phyloP scores from a whole-genome alignment of 2,888 invertebrate genomes.

The Rhingia rostrata region DNA sequence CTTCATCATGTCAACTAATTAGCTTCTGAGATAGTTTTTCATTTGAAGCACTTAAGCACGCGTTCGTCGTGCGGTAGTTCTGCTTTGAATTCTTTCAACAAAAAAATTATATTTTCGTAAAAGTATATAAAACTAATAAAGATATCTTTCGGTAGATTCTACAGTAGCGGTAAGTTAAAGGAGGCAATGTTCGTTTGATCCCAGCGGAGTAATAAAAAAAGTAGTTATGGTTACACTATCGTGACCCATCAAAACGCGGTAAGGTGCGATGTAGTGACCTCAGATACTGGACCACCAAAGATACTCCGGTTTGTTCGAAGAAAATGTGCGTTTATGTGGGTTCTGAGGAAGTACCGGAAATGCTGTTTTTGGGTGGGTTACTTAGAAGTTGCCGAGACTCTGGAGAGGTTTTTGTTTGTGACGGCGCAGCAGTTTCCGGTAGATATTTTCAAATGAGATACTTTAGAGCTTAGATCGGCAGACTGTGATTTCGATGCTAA shows the following conservation, averaged over 20 bases:
- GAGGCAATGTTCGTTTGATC: constrained; percentile 43
- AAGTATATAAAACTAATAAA: constrained; percentile 49
- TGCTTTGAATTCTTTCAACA: constrained; percentile 27
- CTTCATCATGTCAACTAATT: constrained; percentile 71
- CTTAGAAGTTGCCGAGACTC: constrained; percentile 4
- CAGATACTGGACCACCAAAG: constrained; percentile 64
- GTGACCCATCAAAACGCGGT: constrained; percentile 41
- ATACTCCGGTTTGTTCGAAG: constrained; percentile 29
- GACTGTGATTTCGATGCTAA: too few species aligned
- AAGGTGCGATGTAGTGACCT: constrained; percentile 53
- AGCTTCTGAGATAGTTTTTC: constrained; percentile 57
- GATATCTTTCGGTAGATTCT: constrained; percentile 39
- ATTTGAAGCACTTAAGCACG: constrained; percentile 68
- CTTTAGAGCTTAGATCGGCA: too few species aligned
- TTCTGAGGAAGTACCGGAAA: constrained; percentile 57
- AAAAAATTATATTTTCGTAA: constrained; percentile 23
- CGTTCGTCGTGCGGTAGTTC: constrained; percentile 48
- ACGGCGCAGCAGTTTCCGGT: constrained; percentile 8
- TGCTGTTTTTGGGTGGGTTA: constrained; percentile 17
- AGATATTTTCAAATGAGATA: background rate
- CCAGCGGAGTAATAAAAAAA: constrained; percentile 33
- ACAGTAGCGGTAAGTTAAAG: background rate
- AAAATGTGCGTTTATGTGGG: constrained; percentile 27
- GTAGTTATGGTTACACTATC: constrained; percentile 41
- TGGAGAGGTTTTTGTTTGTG: constrained; percentile 1